Conservation (phyloP, 2,797 vertebrate genomes). For the Etheostoma nigrum region DNA sequence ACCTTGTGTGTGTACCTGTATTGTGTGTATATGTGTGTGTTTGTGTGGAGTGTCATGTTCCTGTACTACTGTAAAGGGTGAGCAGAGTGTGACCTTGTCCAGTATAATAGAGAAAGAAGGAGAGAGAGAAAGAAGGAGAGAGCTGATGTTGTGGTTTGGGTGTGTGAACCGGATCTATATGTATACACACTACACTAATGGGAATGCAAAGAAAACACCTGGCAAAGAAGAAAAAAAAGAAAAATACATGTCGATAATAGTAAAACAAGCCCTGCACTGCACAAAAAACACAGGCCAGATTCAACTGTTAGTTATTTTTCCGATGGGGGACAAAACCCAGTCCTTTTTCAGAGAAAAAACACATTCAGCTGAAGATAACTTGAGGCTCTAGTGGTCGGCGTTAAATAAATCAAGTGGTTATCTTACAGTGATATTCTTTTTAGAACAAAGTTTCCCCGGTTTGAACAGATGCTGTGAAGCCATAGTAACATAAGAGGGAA, state of each 20-base stretch:
- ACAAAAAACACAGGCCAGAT: not conserved
- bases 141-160: conserved; percentile 42
- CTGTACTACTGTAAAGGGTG: conserved; percentile 72
- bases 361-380: too few relatives aligned
- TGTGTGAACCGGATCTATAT: conserved; percentile 33
- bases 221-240: not conserved
- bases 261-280: not conserved
- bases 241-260: not conserved
- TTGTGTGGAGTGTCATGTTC: conserved; percentile 66
- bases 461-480: not conserved
- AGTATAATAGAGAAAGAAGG: conserved; percentile 12
- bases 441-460: not conserved
- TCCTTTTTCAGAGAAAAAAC: too few relatives aligned
- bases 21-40: conserved; percentile 41
- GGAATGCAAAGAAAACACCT: conserved; percentile 27
- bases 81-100: conserved; percentile 70
- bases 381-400: not conserved
- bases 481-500: not conserved
- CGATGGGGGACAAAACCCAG: too few relatives aligned
- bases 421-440: not conserved
- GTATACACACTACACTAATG: not conserved
- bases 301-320: too few relatives aligned
- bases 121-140: conserved; percentile 11
- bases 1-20: conserved; percentile 40
- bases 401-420: not conserved